Conservation (phyloP, 2,113 vertebrate genomes). For the Urocynchramus pylzowi region DNA sequence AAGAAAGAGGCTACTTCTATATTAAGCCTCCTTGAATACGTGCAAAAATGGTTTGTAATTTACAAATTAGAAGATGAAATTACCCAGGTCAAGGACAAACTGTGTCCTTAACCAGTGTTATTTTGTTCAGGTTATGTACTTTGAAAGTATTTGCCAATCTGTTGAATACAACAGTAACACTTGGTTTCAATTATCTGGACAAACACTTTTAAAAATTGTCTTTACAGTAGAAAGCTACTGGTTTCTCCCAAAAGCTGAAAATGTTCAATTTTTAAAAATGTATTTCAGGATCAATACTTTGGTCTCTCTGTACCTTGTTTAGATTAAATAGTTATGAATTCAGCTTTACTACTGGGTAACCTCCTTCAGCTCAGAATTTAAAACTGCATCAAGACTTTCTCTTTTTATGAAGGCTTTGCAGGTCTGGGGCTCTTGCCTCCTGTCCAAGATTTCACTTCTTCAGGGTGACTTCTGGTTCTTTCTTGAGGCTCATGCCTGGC, state of each 20-base stretch:
- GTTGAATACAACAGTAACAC: not conserved
- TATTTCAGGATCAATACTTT: not conserved
- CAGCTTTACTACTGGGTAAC: not conserved
- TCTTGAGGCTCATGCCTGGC: not conserved
- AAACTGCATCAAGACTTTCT: not conserved
- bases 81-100: not conserved
- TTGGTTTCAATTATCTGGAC: not conserved
- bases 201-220: not conserved
- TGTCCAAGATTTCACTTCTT: not conserved
- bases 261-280: rapidly evolving
- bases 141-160: not conserved
- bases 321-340: not conserved
- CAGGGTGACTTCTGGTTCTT: not conserved
- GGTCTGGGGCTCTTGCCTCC: rapidly evolving
- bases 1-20: not conserved
- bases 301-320: not conserved
- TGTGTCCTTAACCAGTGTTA: not conserved
- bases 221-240: not conserved
- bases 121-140: not conserved
- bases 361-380: not conserved
- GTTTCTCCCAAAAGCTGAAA: not conserved
- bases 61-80: not conserved
- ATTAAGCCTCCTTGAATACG: not conserved
- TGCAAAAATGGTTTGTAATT: not conserved
- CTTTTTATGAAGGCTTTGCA: not conserved